Percentiles rank a stretch among this genome's conserved stretches.
phyloP scores from a whole-genome alignment of 2,113 vertebrate genomes.

The Cygnus atratus region DNA sequence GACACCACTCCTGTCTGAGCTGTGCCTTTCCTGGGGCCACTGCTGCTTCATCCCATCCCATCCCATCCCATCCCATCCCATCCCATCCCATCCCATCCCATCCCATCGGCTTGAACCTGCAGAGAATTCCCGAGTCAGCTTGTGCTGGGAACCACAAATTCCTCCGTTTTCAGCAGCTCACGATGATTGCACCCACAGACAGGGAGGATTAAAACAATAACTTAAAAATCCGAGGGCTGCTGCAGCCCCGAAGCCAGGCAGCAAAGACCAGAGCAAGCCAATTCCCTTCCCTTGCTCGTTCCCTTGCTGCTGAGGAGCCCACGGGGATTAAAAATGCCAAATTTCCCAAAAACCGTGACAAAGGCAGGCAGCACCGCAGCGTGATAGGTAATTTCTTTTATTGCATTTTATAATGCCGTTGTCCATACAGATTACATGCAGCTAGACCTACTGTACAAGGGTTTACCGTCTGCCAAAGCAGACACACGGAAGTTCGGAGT shows the following conservation, averaged over 20 bases:
- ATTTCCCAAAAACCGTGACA: not conserved
- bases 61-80: not conserved
- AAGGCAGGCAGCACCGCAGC: slow-evolving; percentile 59
- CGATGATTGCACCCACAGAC: rapidly evolving
- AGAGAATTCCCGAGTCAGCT: rapidly evolving
- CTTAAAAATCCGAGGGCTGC: not conserved
- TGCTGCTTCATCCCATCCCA: not conserved
- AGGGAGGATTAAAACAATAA: too few relatives aligned
- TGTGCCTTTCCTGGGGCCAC: not conserved
- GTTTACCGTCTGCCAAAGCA: slow-evolving; percentile 88
- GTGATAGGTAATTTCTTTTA: slow-evolving; percentile 85
- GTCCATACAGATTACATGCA: slow-evolving; percentile 92
- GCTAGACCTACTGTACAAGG: slow-evolving; percentile 91
- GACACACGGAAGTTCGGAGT: slow-evolving; percentile 87
- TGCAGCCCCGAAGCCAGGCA: not conserved
- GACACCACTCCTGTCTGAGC: rapidly evolving
- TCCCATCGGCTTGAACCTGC: not conserved
- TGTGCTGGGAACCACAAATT: not conserved
- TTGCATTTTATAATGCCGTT: slow-evolving; percentile 92
- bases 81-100: not conserved
- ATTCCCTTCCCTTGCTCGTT: not conserved
- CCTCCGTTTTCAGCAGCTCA: not conserved
- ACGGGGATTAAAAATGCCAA: not conserved
- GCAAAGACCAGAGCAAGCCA: too few relatives aligned
- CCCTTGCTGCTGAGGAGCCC: not conserved